Evolutionary conservation across 2,113 vertebrate species (phyloP), one percentile per base, ranked within the genome.

Genomic region (Mustelus asterias): DNA sequence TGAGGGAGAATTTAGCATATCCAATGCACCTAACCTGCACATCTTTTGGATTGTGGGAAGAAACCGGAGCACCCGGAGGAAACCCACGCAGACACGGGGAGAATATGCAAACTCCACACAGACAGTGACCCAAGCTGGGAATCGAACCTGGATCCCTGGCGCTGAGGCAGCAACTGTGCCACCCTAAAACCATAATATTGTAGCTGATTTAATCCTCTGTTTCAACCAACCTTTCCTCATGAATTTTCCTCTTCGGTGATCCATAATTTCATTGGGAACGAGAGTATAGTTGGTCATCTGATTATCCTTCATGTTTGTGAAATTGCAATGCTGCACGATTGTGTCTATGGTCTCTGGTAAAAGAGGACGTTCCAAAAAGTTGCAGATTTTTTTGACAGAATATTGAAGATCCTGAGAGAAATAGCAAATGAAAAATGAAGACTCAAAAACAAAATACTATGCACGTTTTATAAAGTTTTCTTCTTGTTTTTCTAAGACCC

Each of bases 181-280:
- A 54, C 48, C 48, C 1, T 54, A 16, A 37, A 72, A 33, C 48
- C 26, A 16, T 26, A 48, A 70, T 48, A 18, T 48, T 95, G 24
- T 95, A 65, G 14, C 11, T 37, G 22, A 24, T 29, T 76, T 33
- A 7, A 8, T 9, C 60, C 92, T 69, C 41, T 41, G 48, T 29
- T 72, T 72, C 10, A 33, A 0, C 96, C 72, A 90, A 98, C 98
- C 99, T 97, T 98, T 99, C 90, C 98, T 97, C 98, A 99, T 98
- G 97, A 99, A 99, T 96, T 96, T 70, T 20, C 98, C 97, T 96
- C 97, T 98, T 96, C 96, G 98, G 69, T 98, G 98, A 96, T 99
- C 98, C 96, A 99, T 96, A 96, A 99, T 98, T n/a, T 98, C 97
- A 0, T 29, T 0, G 8, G 98, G 70, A 33, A 98, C 41, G 0